These are phyloP conservation scores for Pelmatolapia mariae DNA, from an alignment of 2,113 vertebrate genomes.

Conservation along the genomic window DNA sequence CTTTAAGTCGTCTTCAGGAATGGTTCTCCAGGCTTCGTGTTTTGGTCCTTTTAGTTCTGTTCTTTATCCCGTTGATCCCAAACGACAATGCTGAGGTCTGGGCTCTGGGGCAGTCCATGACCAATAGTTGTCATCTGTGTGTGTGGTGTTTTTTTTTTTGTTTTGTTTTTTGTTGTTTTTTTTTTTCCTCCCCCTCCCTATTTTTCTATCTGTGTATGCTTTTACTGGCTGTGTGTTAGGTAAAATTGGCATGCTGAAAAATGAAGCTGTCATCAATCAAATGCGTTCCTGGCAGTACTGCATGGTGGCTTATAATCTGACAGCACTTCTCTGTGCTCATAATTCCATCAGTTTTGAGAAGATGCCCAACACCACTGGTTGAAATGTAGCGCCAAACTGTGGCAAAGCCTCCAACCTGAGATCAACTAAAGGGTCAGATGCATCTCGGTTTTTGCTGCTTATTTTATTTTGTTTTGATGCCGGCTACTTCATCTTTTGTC, in stretches of 20 bases:
- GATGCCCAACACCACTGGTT: accelerated
- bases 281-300: not conserved
- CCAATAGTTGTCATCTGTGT: not conserved
- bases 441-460: not conserved
- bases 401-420: not conserved
- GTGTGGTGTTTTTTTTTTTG: not conserved
- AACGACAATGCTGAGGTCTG: not conserved
- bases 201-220: not conserved
- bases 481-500: accelerated
- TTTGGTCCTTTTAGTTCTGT: not conserved
- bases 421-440: not conserved
- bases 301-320: not conserved
- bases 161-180: no score
- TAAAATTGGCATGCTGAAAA: not conserved
- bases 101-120: not conserved
- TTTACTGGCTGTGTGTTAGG: not conserved
- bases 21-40: not conserved
- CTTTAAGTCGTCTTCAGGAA: not conserved
- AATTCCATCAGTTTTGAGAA: not conserved
- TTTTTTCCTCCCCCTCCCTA: no score
- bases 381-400: not conserved
- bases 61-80: not conserved
- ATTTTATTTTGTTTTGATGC: not conserved
- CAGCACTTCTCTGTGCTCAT: not conserved
- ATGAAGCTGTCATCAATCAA: not conserved